phyloP scores from a whole-genome alignment of 2,797 vertebrate species.

The Eurystomus glaucurus region DNA sequence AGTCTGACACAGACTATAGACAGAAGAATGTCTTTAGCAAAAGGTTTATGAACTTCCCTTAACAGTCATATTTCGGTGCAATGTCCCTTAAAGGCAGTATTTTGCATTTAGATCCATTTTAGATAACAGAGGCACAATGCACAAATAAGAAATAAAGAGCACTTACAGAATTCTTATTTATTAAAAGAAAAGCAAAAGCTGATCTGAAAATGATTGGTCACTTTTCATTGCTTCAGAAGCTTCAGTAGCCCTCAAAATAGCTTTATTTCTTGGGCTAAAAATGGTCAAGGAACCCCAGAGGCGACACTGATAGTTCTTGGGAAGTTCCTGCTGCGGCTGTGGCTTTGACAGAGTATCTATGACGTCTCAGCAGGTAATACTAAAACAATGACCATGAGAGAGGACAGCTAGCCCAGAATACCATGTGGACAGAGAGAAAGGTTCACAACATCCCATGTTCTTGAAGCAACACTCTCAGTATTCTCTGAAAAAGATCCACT shows the following conservation, averaged over 20 bases:
- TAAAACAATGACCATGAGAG: accelerated
- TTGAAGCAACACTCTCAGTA: neutral
- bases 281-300: neutral
- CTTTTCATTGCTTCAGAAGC: neutral
- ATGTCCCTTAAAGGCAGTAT: neutral
- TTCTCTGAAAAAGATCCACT: neutral
- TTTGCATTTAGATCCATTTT: neutral
- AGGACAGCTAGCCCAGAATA: neutral
- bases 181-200: neutral
- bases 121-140: neutral
- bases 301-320: accelerated
- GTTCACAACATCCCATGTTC: accelerated
- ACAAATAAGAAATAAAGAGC: neutral
- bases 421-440: accelerated
- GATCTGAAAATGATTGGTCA: neutral
- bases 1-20: conserved; percentile 1
- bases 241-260: neutral
- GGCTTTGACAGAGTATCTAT: accelerated
- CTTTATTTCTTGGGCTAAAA: neutral
- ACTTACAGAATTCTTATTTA: neutral
- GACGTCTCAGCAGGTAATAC: neutral
- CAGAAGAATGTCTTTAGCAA: conserved; percentile 1
- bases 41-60: conserved; percentile 25
- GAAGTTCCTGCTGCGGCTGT: neutral
- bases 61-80: neutral